Base-by-base conservation (phyloP, 2,888 invertebrate genomes). In the Nematopogon swammerdamellus region DNA sequence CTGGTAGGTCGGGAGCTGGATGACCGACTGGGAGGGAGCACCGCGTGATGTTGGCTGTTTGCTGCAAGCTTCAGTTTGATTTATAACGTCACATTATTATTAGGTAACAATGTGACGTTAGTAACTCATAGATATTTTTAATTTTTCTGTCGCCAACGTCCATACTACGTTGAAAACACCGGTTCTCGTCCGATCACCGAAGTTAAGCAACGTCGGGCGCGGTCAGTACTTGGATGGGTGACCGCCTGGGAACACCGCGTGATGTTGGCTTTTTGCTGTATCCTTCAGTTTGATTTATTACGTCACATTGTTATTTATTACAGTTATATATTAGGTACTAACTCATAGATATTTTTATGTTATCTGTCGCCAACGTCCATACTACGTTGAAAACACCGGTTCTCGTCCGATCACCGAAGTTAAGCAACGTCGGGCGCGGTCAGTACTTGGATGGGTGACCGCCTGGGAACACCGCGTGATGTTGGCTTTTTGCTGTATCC, bases 351-450 rank as follows among this genome's bases (percentile, higher is more conserved):
- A n/a, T n/a, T n/a, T n/a, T n/a, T n/a, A n/a, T n/a, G n/a, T n/a
- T n/a, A n/a, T n/a, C 25, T 10, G 14, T 57, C 51, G 60, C 60
- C 63, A 63, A 65, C 64, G 69, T 69, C 68, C 71, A 71, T 69
- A 72, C 71, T 63, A 72, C 63, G 69, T 70, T 72, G 70, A 72
- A 70, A 57, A 68, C 72, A 71, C 72, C 70, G 72, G 70, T 70
- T 73, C 72, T 73, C 73, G 72, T 74, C 73, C 72, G 73, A 74
- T 74, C 73, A 74, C 74, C 72, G 73, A 72, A 72, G 71, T 72
- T 70, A 74, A 72, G 71, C 72, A 73, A 70, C 71, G 65, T 72
- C 68, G 72, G 73, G 71, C 72, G 72, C 62, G 68, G 68, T 74
- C 68, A 73, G 72, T 74, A 74, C 73, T 72, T 74, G 70, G 72